Base-by-base conservation (phyloP, 1,140 invertebrate species). In the Philopotamus ludificatus region DNA sequence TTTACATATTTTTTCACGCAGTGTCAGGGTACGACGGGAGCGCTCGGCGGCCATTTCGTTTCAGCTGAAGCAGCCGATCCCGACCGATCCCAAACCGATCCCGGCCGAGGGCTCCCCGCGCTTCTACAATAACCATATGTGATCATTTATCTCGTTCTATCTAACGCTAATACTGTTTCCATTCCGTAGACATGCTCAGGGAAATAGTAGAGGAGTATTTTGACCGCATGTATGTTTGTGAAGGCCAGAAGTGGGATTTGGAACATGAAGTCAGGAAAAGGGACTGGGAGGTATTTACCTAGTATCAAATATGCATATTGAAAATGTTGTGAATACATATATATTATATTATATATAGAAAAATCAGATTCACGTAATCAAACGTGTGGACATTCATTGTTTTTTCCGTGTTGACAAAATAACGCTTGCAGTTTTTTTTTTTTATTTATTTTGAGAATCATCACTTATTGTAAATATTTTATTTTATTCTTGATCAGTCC, bases 161-260 rank as follows among this genome's bases (percentile, higher is more conserved):
- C 64, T 70, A 70, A 70, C 68, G 63, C 47, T 50, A 58, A 63
- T 45, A 66, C 65, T 70, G 64, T 78, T 79, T 71, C 80, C 79
- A 79, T 80, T 81, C 77, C 88, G 80, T 89, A 92, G 89, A 83
- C 78, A 82, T 84, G 80, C 86, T 92, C 83, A 89, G 89, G 87
- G 86, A 86, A 86, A 91, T 96, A 85, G 89, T 91, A 85, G 88
- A 94, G 87, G 89, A 94, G 83, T 93, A 97, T 89, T 90, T 93
- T 89, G 89, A 92, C 81, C 92, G 92, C 84, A 89, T 97, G 85
- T 90, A 89, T 86, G 85, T 91, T 84, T 94, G 95, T 86, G 95
- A 98, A 86, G 91, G 93, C 85, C 94, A 97, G 85, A 97, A 97
- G 87, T 98, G 95, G 90, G 95, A 98, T 91, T 94, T 98, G 90